Percentiles rank a stretch among this genome's conserved stretches.
Conservation (phyloP, 1,140 invertebrate genomes). For the Sycophaga agraensis region DNA sequence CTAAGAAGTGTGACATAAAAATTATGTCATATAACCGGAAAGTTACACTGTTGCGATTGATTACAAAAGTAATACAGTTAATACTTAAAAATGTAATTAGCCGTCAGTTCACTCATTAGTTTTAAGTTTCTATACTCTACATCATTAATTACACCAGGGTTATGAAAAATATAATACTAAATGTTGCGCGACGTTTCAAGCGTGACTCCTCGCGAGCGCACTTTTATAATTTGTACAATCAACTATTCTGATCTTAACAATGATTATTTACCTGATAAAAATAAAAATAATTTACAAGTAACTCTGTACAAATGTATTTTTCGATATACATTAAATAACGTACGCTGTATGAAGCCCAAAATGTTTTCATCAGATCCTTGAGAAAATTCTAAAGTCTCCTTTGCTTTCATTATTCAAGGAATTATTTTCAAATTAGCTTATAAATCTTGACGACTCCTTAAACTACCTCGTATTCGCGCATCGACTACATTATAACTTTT, state of each 20-base stretch:
- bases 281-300: constrained; percentile 47
- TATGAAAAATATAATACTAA: constrained; percentile 59
- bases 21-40: constrained; percentile 10
- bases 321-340: constrained; percentile 39
- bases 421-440: constrained; percentile 17
- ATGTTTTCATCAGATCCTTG: background rate
- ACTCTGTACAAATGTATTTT: constrained; percentile 44
- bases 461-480: background rate
- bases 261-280: constrained; percentile 38
- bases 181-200: constrained; percentile 49
- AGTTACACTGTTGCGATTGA: constrained; percentile 14
- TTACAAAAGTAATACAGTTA: constrained; percentile 8
- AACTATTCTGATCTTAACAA: constrained; percentile 39
- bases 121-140: constrained; percentile 39
- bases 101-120: constrained; percentile 29
- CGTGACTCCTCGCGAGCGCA: constrained; percentile 36
- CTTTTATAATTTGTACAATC: constrained; percentile 46
- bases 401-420: constrained; percentile 6
- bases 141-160: constrained; percentile 48
- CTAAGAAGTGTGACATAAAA: constrained; percentile 5
- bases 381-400: no score
- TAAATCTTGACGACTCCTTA: constrained; percentile 5
- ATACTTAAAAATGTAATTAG: background rate
- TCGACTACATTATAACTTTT: constrained; percentile 9
- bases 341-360: constrained; percentile 12